These are phyloP conservation scores for Vulpes vulpes DNA, from an alignment of 2,113 vertebrate genomes.

Conservation along the genomic window DNA sequence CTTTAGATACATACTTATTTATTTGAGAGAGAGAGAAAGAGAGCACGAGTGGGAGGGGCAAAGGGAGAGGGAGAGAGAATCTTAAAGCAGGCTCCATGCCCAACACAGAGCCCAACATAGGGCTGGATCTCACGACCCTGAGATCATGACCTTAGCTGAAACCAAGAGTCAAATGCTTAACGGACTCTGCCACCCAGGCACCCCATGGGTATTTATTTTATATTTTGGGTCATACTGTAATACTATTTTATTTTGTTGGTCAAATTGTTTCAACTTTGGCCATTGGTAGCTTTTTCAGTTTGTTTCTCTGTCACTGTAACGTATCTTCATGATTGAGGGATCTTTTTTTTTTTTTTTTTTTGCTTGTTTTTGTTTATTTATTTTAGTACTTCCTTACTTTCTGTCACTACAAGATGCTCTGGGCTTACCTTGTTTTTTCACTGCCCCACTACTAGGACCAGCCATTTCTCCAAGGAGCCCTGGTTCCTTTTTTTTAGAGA, in stretches of 20 bases:
- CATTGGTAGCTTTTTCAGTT: neutral
- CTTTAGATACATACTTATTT: neutral
- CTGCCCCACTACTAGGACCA: neutral
- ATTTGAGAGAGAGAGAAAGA: neutral
- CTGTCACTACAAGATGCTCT: neutral
- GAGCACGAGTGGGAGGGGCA: neutral
- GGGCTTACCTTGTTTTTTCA: neutral
- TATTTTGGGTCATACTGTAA: neutral
- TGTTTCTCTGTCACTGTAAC: neutral
- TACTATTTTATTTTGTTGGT: constrained; percentile 10
- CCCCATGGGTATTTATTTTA: neutral
- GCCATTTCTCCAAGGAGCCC: neutral
- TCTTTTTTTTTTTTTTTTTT: neutral
- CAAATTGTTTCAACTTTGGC: neutral
- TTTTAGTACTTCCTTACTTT: constrained; percentile 18
- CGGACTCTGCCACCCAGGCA: neutral
- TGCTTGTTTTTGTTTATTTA: neutral
- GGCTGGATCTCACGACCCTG: neutral
- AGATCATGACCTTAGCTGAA: neutral
- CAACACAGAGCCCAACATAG: neutral
- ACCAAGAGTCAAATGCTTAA: neutral
- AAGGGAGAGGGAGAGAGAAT: neutral
- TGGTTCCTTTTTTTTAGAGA: neutral
- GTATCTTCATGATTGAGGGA: neutral
- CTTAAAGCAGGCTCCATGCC: neutral